Conservation (phyloP, 2,888 invertebrate species). For the Cremastobaeus sp. region DNA sequence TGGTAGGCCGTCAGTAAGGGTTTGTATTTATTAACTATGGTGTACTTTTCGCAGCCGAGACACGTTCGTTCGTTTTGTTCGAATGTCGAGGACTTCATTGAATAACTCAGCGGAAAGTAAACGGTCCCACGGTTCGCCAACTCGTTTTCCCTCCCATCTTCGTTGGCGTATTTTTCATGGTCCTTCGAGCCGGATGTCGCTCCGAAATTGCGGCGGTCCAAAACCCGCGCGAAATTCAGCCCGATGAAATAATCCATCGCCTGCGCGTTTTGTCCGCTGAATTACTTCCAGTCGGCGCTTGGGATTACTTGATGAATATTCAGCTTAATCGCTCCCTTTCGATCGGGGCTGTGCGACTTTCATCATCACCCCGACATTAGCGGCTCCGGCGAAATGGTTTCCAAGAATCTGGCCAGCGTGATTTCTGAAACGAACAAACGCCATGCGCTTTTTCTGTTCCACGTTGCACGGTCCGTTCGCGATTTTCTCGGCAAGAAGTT, state of each 20-base stretch:
- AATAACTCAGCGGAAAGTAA: constrained; percentile 20
- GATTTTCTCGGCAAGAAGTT: constrained; percentile 52
- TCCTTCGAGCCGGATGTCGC: too few species aligned
- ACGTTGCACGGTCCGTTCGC: constrained; percentile 37
- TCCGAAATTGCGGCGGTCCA: too few species aligned
- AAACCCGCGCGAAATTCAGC: too few species aligned
- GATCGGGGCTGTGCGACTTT: not conserved
- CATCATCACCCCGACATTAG: constrained; percentile 1
- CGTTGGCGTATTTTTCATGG: too few species aligned
- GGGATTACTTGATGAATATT: constrained; percentile 29
- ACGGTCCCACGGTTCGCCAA: constrained; percentile 37
- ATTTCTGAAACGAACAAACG: constrained; percentile 32
- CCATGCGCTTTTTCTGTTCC: constrained; percentile 10
- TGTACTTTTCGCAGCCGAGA: constrained; percentile 69
- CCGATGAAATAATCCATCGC: too few species aligned
- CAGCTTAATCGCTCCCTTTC: constrained; percentile 7
- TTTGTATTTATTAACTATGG: constrained; percentile 73
- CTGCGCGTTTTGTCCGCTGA: too few species aligned
- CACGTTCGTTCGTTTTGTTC: constrained; percentile 64
- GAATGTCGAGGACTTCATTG: constrained; percentile 46
- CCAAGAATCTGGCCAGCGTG: constrained; percentile 5
- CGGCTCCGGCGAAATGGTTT: constrained; percentile 26
- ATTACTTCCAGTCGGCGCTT: too few species aligned
- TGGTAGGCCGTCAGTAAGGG: constrained; percentile 67
- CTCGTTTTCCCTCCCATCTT: too few species aligned